Percentiles rank a stretch among this genome's conserved stretches.
These are phyloP conservation scores for Spodoptera exigua DNA, from an alignment of 2,888 invertebrate species.

Conservation along the genomic window DNA sequence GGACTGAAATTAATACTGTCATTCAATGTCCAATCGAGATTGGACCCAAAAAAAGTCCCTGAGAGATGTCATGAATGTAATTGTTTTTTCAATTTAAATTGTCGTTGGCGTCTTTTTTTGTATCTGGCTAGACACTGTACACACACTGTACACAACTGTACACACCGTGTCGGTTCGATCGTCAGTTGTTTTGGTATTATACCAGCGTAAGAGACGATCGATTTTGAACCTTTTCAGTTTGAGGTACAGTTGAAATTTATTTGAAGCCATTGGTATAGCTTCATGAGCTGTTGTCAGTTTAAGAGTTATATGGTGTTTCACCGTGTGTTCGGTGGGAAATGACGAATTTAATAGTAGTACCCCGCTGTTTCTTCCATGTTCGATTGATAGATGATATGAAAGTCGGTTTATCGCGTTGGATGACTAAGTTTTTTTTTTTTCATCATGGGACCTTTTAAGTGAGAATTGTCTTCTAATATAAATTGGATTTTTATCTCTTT, in stretches of 20 bases:
- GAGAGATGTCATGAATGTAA: conserved; percentile 76
- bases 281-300: neutral
- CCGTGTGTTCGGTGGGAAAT: conserved; percentile 57
- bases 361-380: conserved; percentile 80
- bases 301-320: conserved; percentile 28
- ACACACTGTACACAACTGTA: too few species aligned
- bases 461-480: conserved; percentile 83
- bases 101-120: conserved; percentile 71
- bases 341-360: conserved; percentile 78
- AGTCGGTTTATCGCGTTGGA: conserved; percentile 68
- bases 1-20: conserved; percentile 78
- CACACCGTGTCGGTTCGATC: conserved; percentile 36
- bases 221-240: too few species aligned
- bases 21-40: conserved; percentile 75
- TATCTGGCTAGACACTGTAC: conserved; percentile 64
- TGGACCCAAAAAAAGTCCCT: conserved; percentile 64
- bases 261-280: too few species aligned
- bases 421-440: conserved; percentile 72
- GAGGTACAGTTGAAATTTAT: too few species aligned
- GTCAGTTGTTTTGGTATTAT: neutral
- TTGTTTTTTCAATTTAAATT: conserved; percentile 77
- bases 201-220: too few species aligned
- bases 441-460: conserved; percentile 75
- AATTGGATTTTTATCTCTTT: conserved; percentile 80
- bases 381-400: conserved; percentile 86